Evolutionary conservation across 2,797 vertebrate genomes (phyloP).

Genomic region (Poecilia gillii): DNA sequence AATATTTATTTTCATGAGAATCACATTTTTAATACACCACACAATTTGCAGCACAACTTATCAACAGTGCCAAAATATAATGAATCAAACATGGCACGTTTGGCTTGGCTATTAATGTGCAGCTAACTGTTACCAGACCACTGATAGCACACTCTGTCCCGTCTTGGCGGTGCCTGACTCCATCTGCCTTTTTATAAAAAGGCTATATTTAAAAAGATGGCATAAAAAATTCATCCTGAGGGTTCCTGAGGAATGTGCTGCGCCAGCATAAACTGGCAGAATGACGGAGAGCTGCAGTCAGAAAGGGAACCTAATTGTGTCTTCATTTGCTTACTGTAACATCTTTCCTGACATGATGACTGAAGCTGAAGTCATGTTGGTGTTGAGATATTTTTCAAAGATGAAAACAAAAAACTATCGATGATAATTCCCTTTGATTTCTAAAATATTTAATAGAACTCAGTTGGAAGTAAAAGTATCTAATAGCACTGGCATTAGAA

Average conservation of each 20-base stretch:
- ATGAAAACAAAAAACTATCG: constrained; percentile 5
- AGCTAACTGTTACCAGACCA: constrained; percentile 45
- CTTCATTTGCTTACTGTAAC: constrained; percentile 49
- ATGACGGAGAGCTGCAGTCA: constrained; percentile 49
- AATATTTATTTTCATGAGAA: constrained; percentile 36
- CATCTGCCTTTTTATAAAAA: constrained; percentile 60
- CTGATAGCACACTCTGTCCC: constrained; percentile 36
- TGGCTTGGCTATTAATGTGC: constrained; percentile 42
- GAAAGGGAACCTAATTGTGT: constrained; percentile 51
- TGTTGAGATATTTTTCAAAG: neutral
- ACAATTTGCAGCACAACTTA: constrained; percentile 23
- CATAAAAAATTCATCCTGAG: constrained; percentile 56
- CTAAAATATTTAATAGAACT: constrained; percentile 31
- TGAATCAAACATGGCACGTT: constrained; percentile 46
- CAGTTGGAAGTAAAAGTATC: constrained; percentile 42
- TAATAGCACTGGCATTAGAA: constrained; percentile 22
- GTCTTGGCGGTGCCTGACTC: constrained; percentile 53
- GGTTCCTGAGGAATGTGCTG: constrained; percentile 53
- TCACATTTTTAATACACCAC: constrained; percentile 24
- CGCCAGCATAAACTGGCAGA: constrained; percentile 58
- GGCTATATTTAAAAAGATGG: constrained; percentile 67
- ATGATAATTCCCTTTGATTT: constrained; percentile 20
- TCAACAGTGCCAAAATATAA: constrained; percentile 28
- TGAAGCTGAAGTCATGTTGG: constrained; percentile 12
- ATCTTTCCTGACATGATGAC: constrained; percentile 35